Evolutionary conservation across 2,888 invertebrate genomes (phyloP), one percentile per base, ranked within the genome.

Genomic region (Nomada lathburiana): DNA sequence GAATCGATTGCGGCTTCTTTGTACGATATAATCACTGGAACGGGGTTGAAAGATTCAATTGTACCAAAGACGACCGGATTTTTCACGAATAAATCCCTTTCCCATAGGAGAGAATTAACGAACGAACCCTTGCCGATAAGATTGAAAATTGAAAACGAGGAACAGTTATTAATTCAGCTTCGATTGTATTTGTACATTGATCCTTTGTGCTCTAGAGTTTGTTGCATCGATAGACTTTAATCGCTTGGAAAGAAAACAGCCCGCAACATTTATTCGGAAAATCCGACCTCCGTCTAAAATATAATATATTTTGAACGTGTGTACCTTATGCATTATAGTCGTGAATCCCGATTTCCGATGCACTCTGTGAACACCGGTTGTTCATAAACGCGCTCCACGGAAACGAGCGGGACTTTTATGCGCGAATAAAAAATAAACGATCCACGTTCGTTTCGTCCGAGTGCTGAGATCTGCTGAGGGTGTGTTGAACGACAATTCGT

Each of bases 371-470:
- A 71, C 67, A 53, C 50, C 23, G 67, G 36, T 36, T 68, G 65
- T 80, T 80, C 71, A 65, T 82, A 81, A 76, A 83, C 83, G 88
- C 87, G 79, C 86, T 84, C 88, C 84, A 78, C 74, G 63, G 67
- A 86, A 88, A 88, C 87, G 87, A 88, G 76, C 82, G 75, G 76
- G 84, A 76, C 78, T 76, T 78, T 86, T 83, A 81, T 83, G 76
- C 76, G 86, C 78, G 86, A 88, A 84, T 86, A 80, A 84, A 86
- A 88, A 88, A 85, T 84, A 88, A 87, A 84, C 81, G 86, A 86
- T 86, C 88, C 82, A 67, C 78, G 84, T 83, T 88, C 87, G 87
- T 88, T 88, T 88, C 88, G 74, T 77, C 79, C 72, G 85, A 88
- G 88, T 76, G 88, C 82, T 88, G 88, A 87, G 88, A 87, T 87